Evolutionary conservation across 2,797 vertebrate species (phyloP).

Genomic region (Notolepis coatsorum): DNA sequence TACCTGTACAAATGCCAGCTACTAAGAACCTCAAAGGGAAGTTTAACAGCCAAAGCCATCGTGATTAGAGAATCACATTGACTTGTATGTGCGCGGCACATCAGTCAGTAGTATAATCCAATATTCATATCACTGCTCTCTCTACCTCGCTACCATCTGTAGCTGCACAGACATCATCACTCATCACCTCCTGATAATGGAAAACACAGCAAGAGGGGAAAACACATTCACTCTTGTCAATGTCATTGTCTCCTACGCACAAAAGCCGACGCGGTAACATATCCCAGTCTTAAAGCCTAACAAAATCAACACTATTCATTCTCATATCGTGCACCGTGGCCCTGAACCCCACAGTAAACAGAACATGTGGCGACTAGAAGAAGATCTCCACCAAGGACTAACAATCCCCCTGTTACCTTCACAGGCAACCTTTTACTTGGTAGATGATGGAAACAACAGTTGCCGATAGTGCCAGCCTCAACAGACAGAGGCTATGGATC

Average conservation of each 20-base stretch:
- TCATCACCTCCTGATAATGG: constrained; percentile 33
- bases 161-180: constrained; percentile 11
- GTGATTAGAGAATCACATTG: neutral
- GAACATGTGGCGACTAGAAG: no score
- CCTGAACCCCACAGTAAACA: no score
- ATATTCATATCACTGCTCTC: constrained; percentile 7
- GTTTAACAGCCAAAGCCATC: neutral
- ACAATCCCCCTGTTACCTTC: no score
- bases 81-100: neutral
- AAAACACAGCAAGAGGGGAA: constrained; percentile 3
- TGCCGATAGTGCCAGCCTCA: no score
- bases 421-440: no score
- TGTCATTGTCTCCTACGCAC: neutral
- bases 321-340: no score
- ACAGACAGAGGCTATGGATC: no score
- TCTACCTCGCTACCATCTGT: neutral
- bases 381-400: no score
- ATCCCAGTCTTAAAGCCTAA: neutral
- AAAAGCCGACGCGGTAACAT: neutral
- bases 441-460: no score
- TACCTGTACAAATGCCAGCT: constrained; percentile 3
- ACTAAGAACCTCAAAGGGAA: constrained; percentile 1
- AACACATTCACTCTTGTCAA: neutral
- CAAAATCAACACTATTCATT: no score
- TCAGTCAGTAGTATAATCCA: constrained; percentile 30